Conservation (phyloP, 2,888 invertebrate genomes). For the Podabrus alpinus region DNA sequence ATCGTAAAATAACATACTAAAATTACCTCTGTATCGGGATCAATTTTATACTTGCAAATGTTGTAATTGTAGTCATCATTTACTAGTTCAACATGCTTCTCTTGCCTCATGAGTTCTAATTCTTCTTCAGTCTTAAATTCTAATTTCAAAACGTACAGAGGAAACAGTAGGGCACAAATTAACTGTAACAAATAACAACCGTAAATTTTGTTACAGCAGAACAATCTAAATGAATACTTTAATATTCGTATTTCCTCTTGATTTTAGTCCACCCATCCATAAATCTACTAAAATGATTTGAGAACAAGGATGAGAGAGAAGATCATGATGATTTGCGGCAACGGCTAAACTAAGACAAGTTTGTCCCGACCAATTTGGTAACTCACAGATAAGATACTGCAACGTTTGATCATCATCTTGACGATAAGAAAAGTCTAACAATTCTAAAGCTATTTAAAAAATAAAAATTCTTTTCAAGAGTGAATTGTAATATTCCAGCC, state of each 20-base stretch:
- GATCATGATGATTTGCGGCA: constrained; percentile 89
- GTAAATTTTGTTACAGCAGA: constrained; percentile 40
- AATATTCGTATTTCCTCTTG: constrained; percentile 93
- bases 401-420: constrained; percentile 96
- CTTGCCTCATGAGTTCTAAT: constrained; percentile 95
- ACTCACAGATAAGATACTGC: constrained; percentile 92
- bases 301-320: constrained; percentile 90
- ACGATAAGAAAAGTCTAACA: constrained; percentile 94
- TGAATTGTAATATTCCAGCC: background rate
- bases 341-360: constrained; percentile 96
- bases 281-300: constrained; percentile 98
- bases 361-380: constrained; percentile 97
- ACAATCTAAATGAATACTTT: constrained; percentile 67
- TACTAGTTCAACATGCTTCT: constrained; percentile 88
- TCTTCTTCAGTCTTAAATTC: constrained; percentile 99
- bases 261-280: constrained; percentile 98
- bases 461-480: constrained; percentile 20
- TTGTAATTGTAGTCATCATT: constrained; percentile 77
- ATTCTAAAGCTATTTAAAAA: constrained; percentile 75
- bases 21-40: constrained; percentile 81
- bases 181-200: constrained; percentile 63
- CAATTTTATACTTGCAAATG: constrained; percentile 68
- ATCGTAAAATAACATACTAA: background rate
- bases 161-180: constrained; percentile 85
- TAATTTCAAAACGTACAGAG: constrained; percentile 82